Percentiles rank a stretch among this genome's conserved stretches.
Conservation (phyloP, 2,888 invertebrate genomes). For the Mongoloraphidia duomilia region DNA sequence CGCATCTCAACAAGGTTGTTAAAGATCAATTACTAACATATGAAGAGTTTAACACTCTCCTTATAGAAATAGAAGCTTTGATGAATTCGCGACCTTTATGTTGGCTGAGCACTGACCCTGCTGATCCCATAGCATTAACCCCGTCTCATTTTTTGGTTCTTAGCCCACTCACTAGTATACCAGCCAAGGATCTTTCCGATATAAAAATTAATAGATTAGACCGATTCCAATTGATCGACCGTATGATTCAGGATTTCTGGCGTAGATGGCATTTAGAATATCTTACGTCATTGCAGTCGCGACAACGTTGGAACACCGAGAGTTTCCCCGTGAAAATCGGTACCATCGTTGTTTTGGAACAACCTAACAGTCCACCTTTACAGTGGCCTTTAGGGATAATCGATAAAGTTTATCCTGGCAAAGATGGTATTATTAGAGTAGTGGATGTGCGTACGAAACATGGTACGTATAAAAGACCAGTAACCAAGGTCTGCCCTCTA, state of each 20-base stretch:
- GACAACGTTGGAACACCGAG: neutral
- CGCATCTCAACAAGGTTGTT: neutral
- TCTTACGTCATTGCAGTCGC: neutral
- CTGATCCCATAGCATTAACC: slow-evolving; percentile 5
- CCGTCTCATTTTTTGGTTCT: slow-evolving; percentile 7
- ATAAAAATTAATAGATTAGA: neutral
- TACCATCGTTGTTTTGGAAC: neutral
- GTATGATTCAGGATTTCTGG: slow-evolving; percentile 1
- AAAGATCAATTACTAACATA: neutral
- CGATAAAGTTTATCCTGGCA: slow-evolving; percentile 5
- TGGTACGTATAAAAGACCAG: slow-evolving; percentile 8
- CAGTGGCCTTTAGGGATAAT: slow-evolving; percentile 1
- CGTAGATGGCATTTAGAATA: slow-evolving; percentile 2
- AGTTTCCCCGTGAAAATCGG: neutral
- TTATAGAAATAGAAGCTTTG: slow-evolving; percentile 7
- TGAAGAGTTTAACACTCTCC: neutral
- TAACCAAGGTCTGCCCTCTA: slow-evolving; percentile 7
- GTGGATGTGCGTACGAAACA: slow-evolving; percentile 3
- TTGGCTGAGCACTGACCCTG: slow-evolving; percentile 4
- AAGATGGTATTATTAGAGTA: slow-evolving; percentile 7
- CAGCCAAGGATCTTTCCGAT: neutral
- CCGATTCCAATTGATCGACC: neutral
- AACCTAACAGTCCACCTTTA: neutral
- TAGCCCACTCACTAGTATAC: slow-evolving; percentile 2
- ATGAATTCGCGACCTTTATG: slow-evolving; percentile 12